Evolutionary conservation across 2,888 invertebrate species (phyloP).

Genomic region (Nomada fabriciana): DNA sequence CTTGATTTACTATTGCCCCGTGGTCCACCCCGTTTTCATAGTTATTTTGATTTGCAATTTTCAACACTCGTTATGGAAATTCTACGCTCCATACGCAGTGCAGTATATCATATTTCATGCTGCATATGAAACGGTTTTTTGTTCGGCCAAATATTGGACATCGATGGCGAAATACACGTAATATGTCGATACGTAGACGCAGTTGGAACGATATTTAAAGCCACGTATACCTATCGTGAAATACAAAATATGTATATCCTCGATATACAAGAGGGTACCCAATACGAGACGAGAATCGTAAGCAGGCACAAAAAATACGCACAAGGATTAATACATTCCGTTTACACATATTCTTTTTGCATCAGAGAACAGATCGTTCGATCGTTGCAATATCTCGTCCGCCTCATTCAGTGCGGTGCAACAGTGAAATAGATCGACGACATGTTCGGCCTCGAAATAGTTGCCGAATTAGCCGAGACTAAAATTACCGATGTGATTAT

Average conservation of each 20-base stretch:
- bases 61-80: neutral
- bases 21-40: neutral
- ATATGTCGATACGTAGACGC: neutral
- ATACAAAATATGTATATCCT: neutral
- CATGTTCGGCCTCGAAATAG: neutral
- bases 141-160: conserved; percentile 17
- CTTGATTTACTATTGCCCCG: neutral
- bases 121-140: neutral
- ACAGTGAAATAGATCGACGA: conserved; percentile 32
- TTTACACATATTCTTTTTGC: too few species aligned
- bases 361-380: neutral
- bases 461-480: conserved; percentile 8
- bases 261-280: neutral
- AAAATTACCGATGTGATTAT: conserved; percentile 33
- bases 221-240: neutral
- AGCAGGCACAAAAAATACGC: too few species aligned
- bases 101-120: neutral
- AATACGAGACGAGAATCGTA: conserved; percentile 5
- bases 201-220: conserved; percentile 12
- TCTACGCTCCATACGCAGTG: neutral
- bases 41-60: neutral
- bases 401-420: neutral
- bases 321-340: too few species aligned
- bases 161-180: conserved; percentile 7
- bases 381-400: too few species aligned